A percentile compares a stretch with the other conserved stretches of the same genome.
phyloP scores from a whole-genome alignment of 2,888 invertebrate species.

The Dromius quadrimaculatus region DNA sequence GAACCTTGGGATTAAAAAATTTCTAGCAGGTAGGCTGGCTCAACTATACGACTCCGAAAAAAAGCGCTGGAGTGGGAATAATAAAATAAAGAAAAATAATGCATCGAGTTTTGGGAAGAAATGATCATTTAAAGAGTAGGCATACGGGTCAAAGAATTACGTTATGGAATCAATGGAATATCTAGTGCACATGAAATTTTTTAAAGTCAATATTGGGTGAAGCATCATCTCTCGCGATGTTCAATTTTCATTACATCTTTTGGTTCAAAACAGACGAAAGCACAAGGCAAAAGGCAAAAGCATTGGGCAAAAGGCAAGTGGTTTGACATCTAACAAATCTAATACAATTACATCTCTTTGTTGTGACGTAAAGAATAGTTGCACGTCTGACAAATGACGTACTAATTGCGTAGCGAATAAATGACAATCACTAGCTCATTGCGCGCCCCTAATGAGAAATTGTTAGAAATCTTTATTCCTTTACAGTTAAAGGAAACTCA shows the following conservation, averaged over 20 bases:
- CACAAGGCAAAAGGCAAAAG: constrained; percentile 26
- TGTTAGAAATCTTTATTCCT: constrained; percentile 65
- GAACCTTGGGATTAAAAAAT: too few relatives aligned
- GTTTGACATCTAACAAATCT: constrained; percentile 39
- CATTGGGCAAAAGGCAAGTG: constrained; percentile 40
- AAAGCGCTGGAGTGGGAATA: too few relatives aligned
- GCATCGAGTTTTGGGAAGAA: too few relatives aligned
- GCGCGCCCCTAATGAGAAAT: constrained; percentile 66
- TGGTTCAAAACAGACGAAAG: background rate
- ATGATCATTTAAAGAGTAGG: too few relatives aligned
- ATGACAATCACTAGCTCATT: constrained; percentile 66
- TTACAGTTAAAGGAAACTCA: constrained; percentile 54
- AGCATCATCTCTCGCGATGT: background rate
- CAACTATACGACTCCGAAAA: too few relatives aligned
- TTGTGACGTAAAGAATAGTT: constrained; percentile 50
- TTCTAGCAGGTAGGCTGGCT: too few relatives aligned
- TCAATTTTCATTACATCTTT: constrained; percentile 8
- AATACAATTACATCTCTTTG: constrained; percentile 51
- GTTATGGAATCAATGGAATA: too few relatives aligned
- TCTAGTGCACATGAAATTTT: too few relatives aligned
- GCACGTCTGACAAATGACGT: constrained; percentile 61
- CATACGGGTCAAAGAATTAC: too few relatives aligned
- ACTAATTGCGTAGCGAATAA: constrained; percentile 65
- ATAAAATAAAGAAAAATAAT: too few relatives aligned
- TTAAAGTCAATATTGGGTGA: constrained; percentile 3